Conservation (phyloP, 2,797 vertebrate species). For the Lithobates pipiens region DNA sequence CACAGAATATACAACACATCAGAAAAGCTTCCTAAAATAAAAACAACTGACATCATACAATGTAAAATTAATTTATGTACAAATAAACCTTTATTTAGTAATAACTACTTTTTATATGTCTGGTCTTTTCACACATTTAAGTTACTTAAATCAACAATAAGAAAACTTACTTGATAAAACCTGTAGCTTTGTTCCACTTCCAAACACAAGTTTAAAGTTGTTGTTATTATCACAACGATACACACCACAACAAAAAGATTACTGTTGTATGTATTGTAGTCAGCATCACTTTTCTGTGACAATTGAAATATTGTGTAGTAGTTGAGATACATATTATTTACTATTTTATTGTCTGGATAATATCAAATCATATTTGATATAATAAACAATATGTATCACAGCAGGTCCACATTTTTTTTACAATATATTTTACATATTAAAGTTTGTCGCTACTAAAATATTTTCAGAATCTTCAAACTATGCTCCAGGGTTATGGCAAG, state of each 20-base stretch:
- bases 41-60: too few species aligned
- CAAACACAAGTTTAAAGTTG: slow-evolving; percentile 28
- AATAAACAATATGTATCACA: too few species aligned
- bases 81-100: neutral
- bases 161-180: slow-evolving; percentile 41
- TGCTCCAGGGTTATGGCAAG: too few species aligned
- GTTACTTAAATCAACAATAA: neutral
- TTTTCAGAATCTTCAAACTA: too few species aligned
- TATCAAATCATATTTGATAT: too few species aligned
- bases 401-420: too few species aligned
- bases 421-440: too few species aligned
- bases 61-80: neutral
- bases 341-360: too few species aligned
- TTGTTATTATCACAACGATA: slow-evolving; percentile 32
- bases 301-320: neutral
- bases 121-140: neutral
- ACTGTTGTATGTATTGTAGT: neutral
- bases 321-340: too few species aligned
- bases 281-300: neutral
- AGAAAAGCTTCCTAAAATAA: too few species aligned
- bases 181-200: slow-evolving; percentile 30
- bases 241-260: slow-evolving; percentile 18
- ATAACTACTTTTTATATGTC: neutral
- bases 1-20: too few species aligned
- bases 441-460: too few species aligned